Conservation (phyloP, 2,797 vertebrate species). For the Hemitrygon akajei region DNA sequence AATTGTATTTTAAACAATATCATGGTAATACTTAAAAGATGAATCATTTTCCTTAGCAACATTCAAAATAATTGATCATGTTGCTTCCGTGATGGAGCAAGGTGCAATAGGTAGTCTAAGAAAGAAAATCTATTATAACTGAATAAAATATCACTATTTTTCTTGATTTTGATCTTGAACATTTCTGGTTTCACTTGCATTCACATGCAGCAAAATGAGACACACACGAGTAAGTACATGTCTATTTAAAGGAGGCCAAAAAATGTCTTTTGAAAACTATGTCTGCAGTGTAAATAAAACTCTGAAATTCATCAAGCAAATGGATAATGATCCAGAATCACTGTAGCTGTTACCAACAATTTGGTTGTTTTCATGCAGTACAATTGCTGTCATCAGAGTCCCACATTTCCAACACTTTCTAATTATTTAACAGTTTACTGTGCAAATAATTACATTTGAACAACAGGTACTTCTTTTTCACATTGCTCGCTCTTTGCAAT, state of each 20-base stretch:
- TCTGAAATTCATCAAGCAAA: neutral
- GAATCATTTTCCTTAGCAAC: too few species aligned
- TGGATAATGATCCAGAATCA: neutral
- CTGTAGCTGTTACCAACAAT: conserved; percentile 11
- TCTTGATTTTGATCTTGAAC: neutral
- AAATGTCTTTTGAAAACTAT: conserved; percentile 7
- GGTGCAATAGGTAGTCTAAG: neutral
- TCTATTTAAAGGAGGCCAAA: neutral
- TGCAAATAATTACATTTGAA: conserved; percentile 21
- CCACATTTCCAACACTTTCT: conserved; percentile 21
- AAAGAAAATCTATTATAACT: neutral
- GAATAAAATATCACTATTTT: neutral
- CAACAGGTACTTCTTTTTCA: conserved; percentile 5
- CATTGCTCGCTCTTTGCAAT: neutral
- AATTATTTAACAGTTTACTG: conserved; percentile 31
- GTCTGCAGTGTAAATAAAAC: neutral
- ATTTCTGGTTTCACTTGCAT: neutral
- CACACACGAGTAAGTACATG: neutral
- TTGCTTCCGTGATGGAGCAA: neutral
- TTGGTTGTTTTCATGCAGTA: neutral
- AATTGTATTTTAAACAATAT: too few species aligned
- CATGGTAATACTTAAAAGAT: too few species aligned
- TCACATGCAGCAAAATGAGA: neutral
- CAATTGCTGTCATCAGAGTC: conserved; percentile 10
- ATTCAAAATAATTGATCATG: too few species aligned